Conservation (phyloP, 2,888 invertebrate genomes). For the Amiota communis region DNA sequence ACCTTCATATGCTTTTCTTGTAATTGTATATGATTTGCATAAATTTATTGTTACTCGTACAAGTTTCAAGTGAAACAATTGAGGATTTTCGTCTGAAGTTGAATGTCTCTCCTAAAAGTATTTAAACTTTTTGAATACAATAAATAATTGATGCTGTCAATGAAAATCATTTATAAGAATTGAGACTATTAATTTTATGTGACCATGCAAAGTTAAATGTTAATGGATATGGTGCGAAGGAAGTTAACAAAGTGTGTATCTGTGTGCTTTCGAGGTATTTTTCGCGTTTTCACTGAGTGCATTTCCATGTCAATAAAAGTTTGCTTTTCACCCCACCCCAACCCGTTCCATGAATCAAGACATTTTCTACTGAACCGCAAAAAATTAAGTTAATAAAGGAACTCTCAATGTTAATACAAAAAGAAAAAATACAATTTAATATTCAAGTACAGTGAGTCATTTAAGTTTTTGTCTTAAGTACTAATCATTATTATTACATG, state of each 20-base stretch:
- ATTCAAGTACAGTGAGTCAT: too few species aligned
- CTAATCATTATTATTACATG: too few species aligned
- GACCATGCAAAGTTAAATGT: conserved; percentile 4
- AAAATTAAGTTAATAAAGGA: too few species aligned
- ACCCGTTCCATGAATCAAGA: too few species aligned
- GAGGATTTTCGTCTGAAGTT: conserved; percentile 29
- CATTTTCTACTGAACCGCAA: too few species aligned
- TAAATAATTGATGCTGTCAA: conserved; percentile 20
- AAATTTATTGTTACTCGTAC: conserved; percentile 46
- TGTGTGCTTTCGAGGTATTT: too few species aligned
- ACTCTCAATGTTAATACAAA: too few species aligned
- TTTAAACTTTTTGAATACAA: conserved; percentile 10
- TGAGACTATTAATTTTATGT: conserved; percentile 6
- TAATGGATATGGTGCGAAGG: too few species aligned
- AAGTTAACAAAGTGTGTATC: too few species aligned
- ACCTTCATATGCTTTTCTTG: conserved; percentile 25
- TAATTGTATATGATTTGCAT: conserved; percentile 64
- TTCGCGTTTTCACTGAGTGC: conserved; percentile 43
- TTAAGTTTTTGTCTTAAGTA: too few species aligned
- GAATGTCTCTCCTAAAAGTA: background rate
- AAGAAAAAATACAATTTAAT: too few species aligned
- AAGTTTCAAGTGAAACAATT: too few species aligned
- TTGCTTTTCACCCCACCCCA: background rate
- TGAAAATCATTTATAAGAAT: conserved; percentile 29
- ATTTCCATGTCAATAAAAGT: conserved; percentile 54